Percentiles rank a stretch among this genome's conserved stretches.
Evolutionary conservation across 2,113 vertebrate species (phyloP).

Genomic region (Ardeotis arabs): DNA sequence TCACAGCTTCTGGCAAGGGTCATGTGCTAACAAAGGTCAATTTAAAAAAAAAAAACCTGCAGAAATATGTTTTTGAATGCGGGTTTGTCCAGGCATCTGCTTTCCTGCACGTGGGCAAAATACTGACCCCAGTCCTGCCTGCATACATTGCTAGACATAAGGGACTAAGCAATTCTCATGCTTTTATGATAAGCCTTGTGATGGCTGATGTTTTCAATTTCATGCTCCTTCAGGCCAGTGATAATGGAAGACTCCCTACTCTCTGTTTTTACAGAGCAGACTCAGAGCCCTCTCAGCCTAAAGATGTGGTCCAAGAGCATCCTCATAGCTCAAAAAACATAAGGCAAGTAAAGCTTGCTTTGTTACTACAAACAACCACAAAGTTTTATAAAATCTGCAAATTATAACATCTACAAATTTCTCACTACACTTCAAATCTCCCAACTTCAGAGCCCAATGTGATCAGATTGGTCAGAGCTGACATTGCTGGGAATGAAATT

Average conservation of each 20-base stretch:
- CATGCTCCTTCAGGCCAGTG: slow-evolving; percentile 8
- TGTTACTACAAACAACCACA: background rate
- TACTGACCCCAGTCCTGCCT: background rate
- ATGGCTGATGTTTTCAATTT: background rate
- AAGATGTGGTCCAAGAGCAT: background rate
- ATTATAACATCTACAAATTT: background rate
- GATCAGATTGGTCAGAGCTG: background rate
- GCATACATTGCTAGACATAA: background rate
- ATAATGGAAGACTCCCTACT: background rate
- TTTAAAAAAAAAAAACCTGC: background rate
- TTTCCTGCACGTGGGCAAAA: background rate
- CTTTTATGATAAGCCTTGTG: background rate
- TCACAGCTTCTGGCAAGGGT: background rate
- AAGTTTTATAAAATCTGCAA: background rate
- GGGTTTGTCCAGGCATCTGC: background rate
- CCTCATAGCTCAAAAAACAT: background rate
- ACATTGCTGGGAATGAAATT: background rate
- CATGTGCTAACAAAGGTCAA: background rate
- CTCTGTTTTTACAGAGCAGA: background rate
- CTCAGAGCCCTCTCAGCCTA: background rate
- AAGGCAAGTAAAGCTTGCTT: background rate
- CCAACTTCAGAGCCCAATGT: background rate
- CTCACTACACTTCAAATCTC: background rate
- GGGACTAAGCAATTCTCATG: background rate
- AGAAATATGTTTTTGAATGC: background rate